Base-by-base conservation (phyloP, 2,113 vertebrate species). In the Siphamia tubifer region DNA sequence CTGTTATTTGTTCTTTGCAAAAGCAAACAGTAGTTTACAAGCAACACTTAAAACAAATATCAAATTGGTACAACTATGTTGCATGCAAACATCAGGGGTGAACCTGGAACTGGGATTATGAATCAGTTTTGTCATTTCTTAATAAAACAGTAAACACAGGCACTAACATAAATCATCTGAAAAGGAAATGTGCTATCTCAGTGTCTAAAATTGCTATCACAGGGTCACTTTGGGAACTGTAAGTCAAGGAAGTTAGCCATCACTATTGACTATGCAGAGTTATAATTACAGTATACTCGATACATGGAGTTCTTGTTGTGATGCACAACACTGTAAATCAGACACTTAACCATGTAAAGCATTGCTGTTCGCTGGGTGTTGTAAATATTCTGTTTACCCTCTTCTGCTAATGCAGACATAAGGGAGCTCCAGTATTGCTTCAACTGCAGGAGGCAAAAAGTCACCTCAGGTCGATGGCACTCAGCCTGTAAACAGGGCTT, bases 381-480 rank as follows among this genome's bases (percentile, higher is more conserved):
- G 56, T 58, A 87, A 81, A 76, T 72, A 77, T 75, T 68, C 58
- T 71, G 45, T 77, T 68, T 74, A 73, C 38, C 6, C 81, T 90
- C 83, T 91, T 90, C 86, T 91, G 87, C 93, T 95, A 93, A 95
- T 95, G 95, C 92, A 91, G 95, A 94, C 93, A 90, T 84, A 93
- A 93, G 84, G 83, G 83, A 80, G 83, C 83, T 87, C 72, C 80
- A 71, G 61, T 65, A 77, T 92, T 92, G 95, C 93, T 94, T 94
- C 94, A 92, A 94, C 94, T 96, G 94, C 95, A 97, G 93, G 90
- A 98, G 94, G 93, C 93, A 95, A 95, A 92, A 95, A 98, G 96
- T 97, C 97, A 96, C 95, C 95, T 95, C 95, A 97, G 96, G 96
- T 98, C 98, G 96, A 99, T 99, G 93, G 94, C 93, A 94, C 95